Evolutionary conservation across 2,797 vertebrate species (phyloP), one percentile per base, ranked within the genome.

Genomic region (Pseudochirops corinnae): DNA sequence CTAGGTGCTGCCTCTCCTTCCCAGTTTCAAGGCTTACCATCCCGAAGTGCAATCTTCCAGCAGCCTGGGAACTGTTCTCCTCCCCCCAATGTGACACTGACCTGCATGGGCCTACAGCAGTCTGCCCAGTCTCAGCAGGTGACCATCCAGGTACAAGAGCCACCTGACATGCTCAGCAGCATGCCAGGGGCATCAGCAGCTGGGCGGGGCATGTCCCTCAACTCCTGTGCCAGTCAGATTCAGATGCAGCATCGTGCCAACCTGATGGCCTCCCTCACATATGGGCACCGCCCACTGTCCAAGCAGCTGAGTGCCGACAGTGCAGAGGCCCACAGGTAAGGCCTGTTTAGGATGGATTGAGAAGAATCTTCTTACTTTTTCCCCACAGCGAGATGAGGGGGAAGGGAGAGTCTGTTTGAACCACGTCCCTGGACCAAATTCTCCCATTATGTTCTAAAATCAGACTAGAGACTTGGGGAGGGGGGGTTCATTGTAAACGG

Each of bases 281-380:
- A 99, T 0, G 99, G 99, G 95, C 99, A 99, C 99, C 96, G 99
- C 95, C 99, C 99, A 92, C 99, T 99, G 18, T 99, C 99, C 98
- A 99, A 99, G 99, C 99, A 99, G 98, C 99, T 99, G 97, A 99
- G 99, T 1, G 99, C 99, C 0, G 99, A 99, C 99, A 99, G 99
- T 28, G 99, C 99, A 0, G 99, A 99, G 98, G 99, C 99, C 29
- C 99, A 99, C 99, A 99, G 99, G 99, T 99, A 50, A 96, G 98
- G 94, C 90, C 0, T 0, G n/a, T 10, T 58, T 0, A 0, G 55
- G 93, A n/a, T 21, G 29, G 52, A 31, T 55, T 14, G 92, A 39
- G 39, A 92, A 53, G 3, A 10, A 55, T 53, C 74, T 87, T 87
- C 67, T 87, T 33, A 82, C 9, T 24, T 50, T 87, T 46, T 24